Evolutionary conservation across 2,797 vertebrate genomes (phyloP).

Genomic region (Carapus acus): DNA sequence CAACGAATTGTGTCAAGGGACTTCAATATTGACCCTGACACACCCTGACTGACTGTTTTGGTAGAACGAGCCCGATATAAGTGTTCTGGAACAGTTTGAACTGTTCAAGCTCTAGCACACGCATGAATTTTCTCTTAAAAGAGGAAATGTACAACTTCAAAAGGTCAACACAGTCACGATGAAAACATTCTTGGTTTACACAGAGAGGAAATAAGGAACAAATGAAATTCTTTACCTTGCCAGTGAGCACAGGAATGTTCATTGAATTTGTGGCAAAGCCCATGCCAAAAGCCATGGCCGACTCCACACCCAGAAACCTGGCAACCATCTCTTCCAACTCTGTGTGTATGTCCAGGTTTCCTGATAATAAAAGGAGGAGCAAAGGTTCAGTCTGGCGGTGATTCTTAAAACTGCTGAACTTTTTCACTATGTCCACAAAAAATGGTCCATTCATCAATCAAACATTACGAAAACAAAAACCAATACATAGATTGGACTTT

Average conservation of each 20-base stretch:
- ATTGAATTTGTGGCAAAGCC: slow-evolving; percentile 98
- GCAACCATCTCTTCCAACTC: slow-evolving; percentile 87
- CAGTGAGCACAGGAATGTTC: slow-evolving; percentile 94
- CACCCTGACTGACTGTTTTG: slow-evolving; percentile 24
- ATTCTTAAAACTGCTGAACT: too few species aligned
- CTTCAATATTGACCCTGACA: slow-evolving; percentile 6
- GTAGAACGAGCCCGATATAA: slow-evolving; percentile 33
- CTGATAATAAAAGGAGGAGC: slow-evolving; percentile 54
- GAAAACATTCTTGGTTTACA: not conserved
- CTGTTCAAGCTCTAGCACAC: slow-evolving; percentile 2
- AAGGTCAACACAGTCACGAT: too few species aligned
- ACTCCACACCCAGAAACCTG: slow-evolving; percentile 90
- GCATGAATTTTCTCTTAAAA: slow-evolving; percentile 34
- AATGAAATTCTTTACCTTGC: slow-evolving; percentile 78
- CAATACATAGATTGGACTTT: slow-evolving; percentile 1
- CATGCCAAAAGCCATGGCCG: slow-evolving; percentile 93
- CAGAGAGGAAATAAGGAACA: slow-evolving; percentile 12
- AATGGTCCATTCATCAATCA: too few species aligned
- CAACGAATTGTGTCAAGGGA: slow-evolving; percentile 12
- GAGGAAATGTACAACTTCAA: slow-evolving; percentile 29
- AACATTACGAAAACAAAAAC: too few species aligned
- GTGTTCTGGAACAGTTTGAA: slow-evolving; percentile 40
- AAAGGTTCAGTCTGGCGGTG: too few species aligned
- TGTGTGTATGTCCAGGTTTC: slow-evolving; percentile 90
- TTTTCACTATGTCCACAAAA: too few species aligned